Conservation (phyloP, 2,888 invertebrate species). For the Pheosia tremula region DNA sequence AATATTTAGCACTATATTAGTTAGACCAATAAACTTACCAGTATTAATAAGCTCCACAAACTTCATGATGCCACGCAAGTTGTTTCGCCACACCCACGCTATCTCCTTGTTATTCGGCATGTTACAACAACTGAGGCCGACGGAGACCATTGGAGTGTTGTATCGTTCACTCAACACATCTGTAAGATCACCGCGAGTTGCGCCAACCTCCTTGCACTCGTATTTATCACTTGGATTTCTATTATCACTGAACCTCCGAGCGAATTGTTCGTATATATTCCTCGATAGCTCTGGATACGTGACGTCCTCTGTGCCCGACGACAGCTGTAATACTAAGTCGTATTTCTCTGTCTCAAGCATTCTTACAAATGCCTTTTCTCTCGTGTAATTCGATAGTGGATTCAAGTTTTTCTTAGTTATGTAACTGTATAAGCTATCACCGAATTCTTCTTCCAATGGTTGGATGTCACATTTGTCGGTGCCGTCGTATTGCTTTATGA, state of each 20-base stretch:
- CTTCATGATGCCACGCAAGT: conserved; percentile 86
- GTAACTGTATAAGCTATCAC: conserved; percentile 85
- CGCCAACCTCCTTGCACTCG: conserved; percentile 50
- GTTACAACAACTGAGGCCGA: conserved; percentile 92
- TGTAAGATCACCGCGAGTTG: conserved; percentile 77
- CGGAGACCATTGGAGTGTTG: conserved; percentile 87
- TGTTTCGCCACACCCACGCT: conserved; percentile 89
- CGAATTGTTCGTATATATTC: conserved; percentile 77
- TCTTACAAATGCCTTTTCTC: conserved; percentile 86
- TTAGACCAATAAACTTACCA: conserved; percentile 60
- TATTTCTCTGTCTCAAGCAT: conserved; percentile 87
- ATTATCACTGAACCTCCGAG: conserved; percentile 70
- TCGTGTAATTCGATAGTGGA: conserved; percentile 70
- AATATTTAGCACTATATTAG: too few species aligned
- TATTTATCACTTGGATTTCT: conserved; percentile 65
- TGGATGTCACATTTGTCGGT: conserved; percentile 63
- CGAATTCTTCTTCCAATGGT: conserved; percentile 85
- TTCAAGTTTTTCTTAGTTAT: conserved; percentile 70
- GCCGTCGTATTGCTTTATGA: conserved; percentile 57
- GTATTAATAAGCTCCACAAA: conserved; percentile 86
- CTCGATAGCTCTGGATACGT: conserved; percentile 73
- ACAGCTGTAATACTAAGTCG: conserved; percentile 89
- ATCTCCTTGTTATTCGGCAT: conserved; percentile 89
- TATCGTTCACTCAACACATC: conserved; percentile 86
- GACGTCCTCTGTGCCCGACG: conserved; percentile 89